Evolutionary conservation across 2,797 vertebrate genomes (phyloP).

Genomic region (Trachurus trachurus): DNA sequence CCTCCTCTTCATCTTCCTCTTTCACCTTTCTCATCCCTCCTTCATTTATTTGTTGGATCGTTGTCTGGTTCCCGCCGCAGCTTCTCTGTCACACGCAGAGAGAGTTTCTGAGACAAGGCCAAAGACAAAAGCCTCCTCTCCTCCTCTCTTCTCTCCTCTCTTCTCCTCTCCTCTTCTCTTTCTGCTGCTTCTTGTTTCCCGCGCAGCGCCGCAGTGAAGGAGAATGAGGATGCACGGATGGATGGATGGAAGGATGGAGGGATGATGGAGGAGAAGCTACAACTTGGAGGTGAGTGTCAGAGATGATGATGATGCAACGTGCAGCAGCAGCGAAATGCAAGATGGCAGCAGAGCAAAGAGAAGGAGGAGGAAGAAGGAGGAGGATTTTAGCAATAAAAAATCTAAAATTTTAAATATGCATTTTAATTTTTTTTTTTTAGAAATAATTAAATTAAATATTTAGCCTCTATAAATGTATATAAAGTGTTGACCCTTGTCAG

Average conservation of each 20-base stretch:
- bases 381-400: neutral
- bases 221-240: too few species aligned
- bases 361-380: conserved; percentile 2
- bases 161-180: neutral
- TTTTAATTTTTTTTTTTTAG: too few species aligned
- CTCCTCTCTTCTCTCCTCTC: neutral
- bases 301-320: conserved; percentile 29
- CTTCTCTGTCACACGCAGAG: conserved; percentile 20
- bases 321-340: conserved; percentile 30
- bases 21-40: neutral
- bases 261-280: conserved; percentile 12
- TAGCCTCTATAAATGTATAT: neutral
- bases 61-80: conserved; percentile 36
- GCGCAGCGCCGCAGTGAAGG: conserved; percentile 6
- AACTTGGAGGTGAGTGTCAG: conserved; percentile 56
- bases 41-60: conserved; percentile 16
- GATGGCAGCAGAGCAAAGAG: conserved; percentile 52
- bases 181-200: neutral
- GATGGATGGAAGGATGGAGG: too few species aligned
- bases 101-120: conserved; percentile 32
- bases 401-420: too few species aligned
- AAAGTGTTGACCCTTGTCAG: conserved; percentile 24
- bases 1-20: too few species aligned
- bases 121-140: conserved; percentile 15
- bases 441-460: neutral